phyloP scores from a whole-genome alignment of 2,113 vertebrate species.

The Callorhinus ursinus region DNA sequence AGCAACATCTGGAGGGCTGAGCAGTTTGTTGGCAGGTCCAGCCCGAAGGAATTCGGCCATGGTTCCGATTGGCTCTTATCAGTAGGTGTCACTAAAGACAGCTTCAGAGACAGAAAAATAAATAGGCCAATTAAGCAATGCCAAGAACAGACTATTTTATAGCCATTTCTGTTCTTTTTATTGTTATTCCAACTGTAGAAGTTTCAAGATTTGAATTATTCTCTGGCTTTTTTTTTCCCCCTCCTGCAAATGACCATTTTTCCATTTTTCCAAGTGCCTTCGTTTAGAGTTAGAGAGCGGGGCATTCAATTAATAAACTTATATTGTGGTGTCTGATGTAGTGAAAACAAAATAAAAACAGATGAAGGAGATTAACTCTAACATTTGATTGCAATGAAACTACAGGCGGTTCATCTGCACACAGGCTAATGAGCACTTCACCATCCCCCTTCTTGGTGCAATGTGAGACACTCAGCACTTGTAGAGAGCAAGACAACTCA shows the following conservation, averaged over 20 bases:
- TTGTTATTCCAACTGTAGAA: constrained; percentile 62
- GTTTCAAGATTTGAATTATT: constrained; percentile 75
- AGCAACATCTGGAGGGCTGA: constrained; percentile 85
- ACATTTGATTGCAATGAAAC: constrained; percentile 20
- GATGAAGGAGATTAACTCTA: constrained; percentile 52
- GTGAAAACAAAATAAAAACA: constrained; percentile 62
- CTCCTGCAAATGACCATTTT: constrained; percentile 48
- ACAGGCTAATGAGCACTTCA: neutral
- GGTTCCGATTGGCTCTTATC: constrained; percentile 86
- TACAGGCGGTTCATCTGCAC: neutral
- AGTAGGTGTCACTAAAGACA: constrained; percentile 85
- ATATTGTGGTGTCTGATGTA: constrained; percentile 54
- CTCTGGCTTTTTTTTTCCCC: neutral
- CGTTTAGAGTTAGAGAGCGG: constrained; percentile 43
- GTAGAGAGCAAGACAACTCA: neutral
- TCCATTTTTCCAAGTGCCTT: constrained; percentile 24
- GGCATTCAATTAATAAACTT: constrained; percentile 68
- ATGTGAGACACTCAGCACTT: neutral
- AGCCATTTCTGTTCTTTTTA: constrained; percentile 73
- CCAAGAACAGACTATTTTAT: constrained; percentile 52
- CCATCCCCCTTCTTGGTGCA: neutral
- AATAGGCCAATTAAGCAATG: constrained; percentile 74
- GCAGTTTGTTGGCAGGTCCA: constrained; percentile 84
- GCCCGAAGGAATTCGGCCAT: constrained; percentile 81
- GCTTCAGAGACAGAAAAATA: constrained; percentile 83